phyloP scores from a whole-genome alignment of 1,140 invertebrate genomes.

The Telenomus remus region DNA sequence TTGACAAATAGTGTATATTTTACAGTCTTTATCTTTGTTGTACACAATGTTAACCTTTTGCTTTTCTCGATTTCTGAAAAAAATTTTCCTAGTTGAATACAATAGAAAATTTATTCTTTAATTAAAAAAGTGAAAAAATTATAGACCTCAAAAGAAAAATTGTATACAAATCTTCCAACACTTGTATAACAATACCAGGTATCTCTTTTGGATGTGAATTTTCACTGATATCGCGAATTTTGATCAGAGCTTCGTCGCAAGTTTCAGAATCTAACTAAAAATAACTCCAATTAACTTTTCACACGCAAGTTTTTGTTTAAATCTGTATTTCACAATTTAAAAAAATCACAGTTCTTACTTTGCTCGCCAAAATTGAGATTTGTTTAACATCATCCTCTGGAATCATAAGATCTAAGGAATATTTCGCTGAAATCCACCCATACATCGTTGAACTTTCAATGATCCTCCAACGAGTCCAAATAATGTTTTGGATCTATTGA shows the following conservation, averaged over 20 bases:
- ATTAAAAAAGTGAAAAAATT: background rate
- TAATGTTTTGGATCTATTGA: constrained; percentile 22
- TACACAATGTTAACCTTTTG: background rate
- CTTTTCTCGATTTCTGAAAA: constrained; percentile 12
- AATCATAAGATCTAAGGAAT: constrained; percentile 22
- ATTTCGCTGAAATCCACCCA: constrained; percentile 28
- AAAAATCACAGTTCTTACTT: constrained; percentile 1
- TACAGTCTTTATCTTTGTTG: too few relatives aligned
- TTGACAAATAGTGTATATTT: too few relatives aligned
- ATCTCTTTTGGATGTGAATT: constrained; percentile 12
- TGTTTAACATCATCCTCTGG: constrained; percentile 5
- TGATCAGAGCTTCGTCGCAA: background rate
- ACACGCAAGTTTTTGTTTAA: too few relatives aligned
- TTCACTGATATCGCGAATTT: background rate
- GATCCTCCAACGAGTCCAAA: constrained; percentile 25
- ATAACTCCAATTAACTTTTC: too few relatives aligned
- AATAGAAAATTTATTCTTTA: background rate
- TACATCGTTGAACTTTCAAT: constrained; percentile 25
- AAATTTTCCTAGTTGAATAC: background rate
- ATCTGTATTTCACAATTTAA: too few relatives aligned
- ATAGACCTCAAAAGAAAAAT: constrained; percentile 12
- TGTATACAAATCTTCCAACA: constrained; percentile 12
- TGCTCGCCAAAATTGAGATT: constrained; percentile 5
- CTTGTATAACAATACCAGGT: background rate
- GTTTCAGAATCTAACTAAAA: too few relatives aligned